phyloP scores from a whole-genome alignment of 2,888 invertebrate species.

The Carabus problematicus region DNA sequence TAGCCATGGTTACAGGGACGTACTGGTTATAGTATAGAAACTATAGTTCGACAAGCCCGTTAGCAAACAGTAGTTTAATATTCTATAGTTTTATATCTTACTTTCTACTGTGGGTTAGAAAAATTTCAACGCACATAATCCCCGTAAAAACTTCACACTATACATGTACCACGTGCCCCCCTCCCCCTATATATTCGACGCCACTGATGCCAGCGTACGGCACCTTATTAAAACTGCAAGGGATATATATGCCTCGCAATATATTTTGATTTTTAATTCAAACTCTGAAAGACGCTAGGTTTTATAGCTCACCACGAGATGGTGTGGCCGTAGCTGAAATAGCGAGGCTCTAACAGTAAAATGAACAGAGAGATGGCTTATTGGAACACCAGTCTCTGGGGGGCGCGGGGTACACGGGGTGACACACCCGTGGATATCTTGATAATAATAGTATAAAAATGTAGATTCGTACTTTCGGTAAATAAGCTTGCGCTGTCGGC shows the following conservation, averaged over 20 bases:
- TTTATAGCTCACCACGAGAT: constrained; percentile 40
- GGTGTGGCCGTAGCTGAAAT: constrained; percentile 18
- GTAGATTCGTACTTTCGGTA: constrained; percentile 1
- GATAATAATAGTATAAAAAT: constrained; percentile 17
- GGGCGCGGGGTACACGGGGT: neutral
- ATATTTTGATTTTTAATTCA: constrained; percentile 60
- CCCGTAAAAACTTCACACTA: neutral
- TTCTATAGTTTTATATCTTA: neutral
- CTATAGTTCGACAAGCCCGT: constrained; percentile 51
- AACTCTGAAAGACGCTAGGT: constrained; percentile 50
- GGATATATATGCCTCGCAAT: constrained; percentile 57
- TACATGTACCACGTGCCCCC: neutral
- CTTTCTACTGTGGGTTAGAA: neutral
- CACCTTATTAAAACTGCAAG: constrained; percentile 53
- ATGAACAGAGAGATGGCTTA: neutral
- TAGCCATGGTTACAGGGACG: constrained; percentile 58
- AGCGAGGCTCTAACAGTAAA: neutral
- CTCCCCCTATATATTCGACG: constrained; percentile 37
- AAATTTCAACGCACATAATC: neutral
- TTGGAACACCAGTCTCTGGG: neutral
- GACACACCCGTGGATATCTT: constrained; percentile 11
- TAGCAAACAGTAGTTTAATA: constrained; percentile 48
- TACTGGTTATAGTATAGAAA: constrained; percentile 59
- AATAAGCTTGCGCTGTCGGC: no score
- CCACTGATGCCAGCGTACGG: constrained; percentile 46